Percentiles rank a stretch among this genome's conserved stretches.
Conservation (phyloP, 2,797 vertebrate species). For the Typhlichthys subterraneus region DNA sequence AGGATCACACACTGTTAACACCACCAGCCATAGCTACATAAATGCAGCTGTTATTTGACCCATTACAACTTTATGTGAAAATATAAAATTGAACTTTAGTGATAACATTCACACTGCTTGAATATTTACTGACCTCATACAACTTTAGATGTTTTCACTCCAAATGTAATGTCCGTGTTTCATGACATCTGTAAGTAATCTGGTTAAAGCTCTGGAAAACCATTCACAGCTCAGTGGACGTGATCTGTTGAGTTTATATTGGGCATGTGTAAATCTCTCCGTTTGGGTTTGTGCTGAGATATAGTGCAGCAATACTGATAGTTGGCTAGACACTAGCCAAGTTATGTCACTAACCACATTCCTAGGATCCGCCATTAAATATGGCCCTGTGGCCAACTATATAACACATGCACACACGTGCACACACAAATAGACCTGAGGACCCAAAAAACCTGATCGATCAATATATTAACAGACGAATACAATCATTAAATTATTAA, state of each 20-base stretch:
- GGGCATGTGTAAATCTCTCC: slow-evolving; percentile 5
- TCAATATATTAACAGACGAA: slow-evolving; percentile 32
- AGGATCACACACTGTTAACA: too few relatives aligned
- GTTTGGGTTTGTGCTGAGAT: slow-evolving; percentile 52
- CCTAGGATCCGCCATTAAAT: slow-evolving; percentile 62
- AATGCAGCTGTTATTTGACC: not conserved
- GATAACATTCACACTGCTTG: not conserved
- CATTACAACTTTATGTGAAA: not conserved
- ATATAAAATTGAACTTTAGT: not conserved
- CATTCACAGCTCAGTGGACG: not conserved
- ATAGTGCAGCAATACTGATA: slow-evolving; percentile 69
- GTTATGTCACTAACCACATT: slow-evolving; percentile 71
- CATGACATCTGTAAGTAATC: slow-evolving; percentile 10
- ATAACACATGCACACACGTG: slow-evolving; percentile 10
- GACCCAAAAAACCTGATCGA: slow-evolving; percentile 33
- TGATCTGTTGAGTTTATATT: too few relatives aligned
- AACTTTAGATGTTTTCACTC: too few relatives aligned
- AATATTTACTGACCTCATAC: too few relatives aligned
- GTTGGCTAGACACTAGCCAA: slow-evolving; percentile 62
- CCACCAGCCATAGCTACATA: not conserved
- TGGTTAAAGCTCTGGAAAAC: not conserved
- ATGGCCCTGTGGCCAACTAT: slow-evolving; percentile 47
- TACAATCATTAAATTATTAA: slow-evolving; percentile 1
- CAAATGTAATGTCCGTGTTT: not conserved
- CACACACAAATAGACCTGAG: slow-evolving; percentile 10